These are phyloP conservation scores for Tethya wilhelma DNA, from an alignment of 37 sponge, comb jelly and placozoan genomes.

Conservation along the genomic window DNA sequence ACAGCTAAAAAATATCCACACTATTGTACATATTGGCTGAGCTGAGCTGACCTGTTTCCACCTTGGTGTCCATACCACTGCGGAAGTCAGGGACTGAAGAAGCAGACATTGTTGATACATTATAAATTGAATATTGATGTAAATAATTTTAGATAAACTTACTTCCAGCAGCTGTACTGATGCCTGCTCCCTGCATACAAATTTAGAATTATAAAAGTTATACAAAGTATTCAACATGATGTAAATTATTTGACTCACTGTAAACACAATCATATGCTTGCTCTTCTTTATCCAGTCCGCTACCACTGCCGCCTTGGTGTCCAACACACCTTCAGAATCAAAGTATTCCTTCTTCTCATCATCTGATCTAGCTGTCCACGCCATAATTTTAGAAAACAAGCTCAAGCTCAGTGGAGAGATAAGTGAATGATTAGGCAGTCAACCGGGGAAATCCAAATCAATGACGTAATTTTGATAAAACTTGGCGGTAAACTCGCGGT, in stretches of 20 bases:
- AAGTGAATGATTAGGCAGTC: too few relatives aligned
- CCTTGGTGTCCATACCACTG: slow-evolving; percentile 75
- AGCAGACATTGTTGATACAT: neutral
- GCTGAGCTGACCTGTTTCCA: slow-evolving; percentile 77
- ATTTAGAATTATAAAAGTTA: neutral
- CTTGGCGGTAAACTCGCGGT: too few relatives aligned
- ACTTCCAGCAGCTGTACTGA: slow-evolving; percentile 85
- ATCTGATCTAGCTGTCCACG: slow-evolving; percentile 51
- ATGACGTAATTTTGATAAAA: too few relatives aligned
- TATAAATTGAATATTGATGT: neutral
- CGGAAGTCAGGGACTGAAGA: slow-evolving; percentile 81
- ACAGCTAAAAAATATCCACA: too few relatives aligned
- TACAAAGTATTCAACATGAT: neutral
- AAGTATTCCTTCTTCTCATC: slow-evolving; percentile 73
- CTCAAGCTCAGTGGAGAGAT: too few relatives aligned
- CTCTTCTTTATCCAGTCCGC: slow-evolving; percentile 60
- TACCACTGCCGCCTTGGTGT: slow-evolving; percentile 51
- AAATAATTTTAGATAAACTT: slow-evolving; percentile 20
- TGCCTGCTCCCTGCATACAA: slow-evolving; percentile 74
- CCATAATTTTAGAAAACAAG: slow-evolving; percentile 36
- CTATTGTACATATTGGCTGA: too few relatives aligned
- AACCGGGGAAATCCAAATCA: too few relatives aligned
- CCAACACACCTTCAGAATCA: slow-evolving; percentile 68
- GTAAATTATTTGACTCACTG: slow-evolving; percentile 28
- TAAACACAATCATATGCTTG: slow-evolving; percentile 73